These are phyloP conservation scores for Epinotia demarniana DNA, from an alignment of 2,888 invertebrate genomes.

Conservation along the genomic window DNA sequence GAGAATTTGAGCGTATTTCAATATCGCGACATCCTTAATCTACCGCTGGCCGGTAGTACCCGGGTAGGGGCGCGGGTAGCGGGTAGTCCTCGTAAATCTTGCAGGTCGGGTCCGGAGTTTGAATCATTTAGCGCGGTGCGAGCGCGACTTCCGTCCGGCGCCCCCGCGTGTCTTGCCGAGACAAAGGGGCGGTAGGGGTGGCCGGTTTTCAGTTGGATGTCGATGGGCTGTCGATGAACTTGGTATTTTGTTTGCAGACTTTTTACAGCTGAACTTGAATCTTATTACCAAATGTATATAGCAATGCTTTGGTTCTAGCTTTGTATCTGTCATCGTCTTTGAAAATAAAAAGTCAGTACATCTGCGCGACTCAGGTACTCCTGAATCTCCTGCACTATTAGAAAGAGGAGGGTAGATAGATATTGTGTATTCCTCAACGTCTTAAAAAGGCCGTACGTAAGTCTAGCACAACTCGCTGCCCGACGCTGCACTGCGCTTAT, in stretches of 20 bases:
- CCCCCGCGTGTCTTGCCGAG: slow-evolving; percentile 83
- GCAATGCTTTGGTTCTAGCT: not conserved
- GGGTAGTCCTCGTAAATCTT: slow-evolving; percentile 76
- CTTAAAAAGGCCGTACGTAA: too few species aligned
- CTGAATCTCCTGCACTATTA: too few species aligned
- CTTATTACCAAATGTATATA: not conserved
- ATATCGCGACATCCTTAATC: slow-evolving; percentile 85
- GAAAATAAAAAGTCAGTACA: too few species aligned
- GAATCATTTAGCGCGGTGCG: slow-evolving; percentile 82
- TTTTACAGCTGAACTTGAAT: not conserved
- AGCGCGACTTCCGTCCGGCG: slow-evolving; percentile 83
- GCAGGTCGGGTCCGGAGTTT: slow-evolving; percentile 82
- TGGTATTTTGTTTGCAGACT: not conserved
- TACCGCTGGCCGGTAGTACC: slow-evolving; percentile 54
- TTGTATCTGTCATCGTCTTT: too few species aligned
- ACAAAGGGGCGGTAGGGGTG: slow-evolving; percentile 81
- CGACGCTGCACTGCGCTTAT: too few species aligned
- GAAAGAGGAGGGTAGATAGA: too few species aligned
- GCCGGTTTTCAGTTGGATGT: slow-evolving; percentile 6
- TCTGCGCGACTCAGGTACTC: too few species aligned
- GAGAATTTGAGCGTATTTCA: slow-evolving; percentile 77
- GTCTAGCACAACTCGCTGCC: too few species aligned
- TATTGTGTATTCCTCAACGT: too few species aligned
- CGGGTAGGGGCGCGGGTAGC: slow-evolving; percentile 61
- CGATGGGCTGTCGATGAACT: slow-evolving; percentile 9